Evolutionary conservation across 2,888 invertebrate species (phyloP).

Genomic region (Epirrhoe alternata): DNA sequence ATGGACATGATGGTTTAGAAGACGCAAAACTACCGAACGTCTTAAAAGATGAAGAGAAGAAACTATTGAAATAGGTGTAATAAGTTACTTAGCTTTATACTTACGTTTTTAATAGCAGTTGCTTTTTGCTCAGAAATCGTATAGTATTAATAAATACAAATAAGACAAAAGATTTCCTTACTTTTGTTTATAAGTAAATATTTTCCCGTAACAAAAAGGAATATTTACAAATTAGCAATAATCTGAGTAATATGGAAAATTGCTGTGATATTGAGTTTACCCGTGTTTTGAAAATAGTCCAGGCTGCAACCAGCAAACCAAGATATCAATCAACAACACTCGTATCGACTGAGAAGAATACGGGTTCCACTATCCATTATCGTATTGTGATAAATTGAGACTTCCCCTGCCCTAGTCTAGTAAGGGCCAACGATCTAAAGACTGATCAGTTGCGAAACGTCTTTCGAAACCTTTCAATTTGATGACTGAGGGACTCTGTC

Average conservation of each 20-base stretch:
- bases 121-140: too few species aligned
- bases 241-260: neutral
- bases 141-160: too few species aligned
- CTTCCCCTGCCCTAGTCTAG: slow-evolving; percentile 63
- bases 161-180: too few species aligned
- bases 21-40: neutral
- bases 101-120: too few species aligned
- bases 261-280: too few species aligned
- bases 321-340: slow-evolving; percentile 21
- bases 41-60: neutral
- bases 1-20: slow-evolving; percentile 17
- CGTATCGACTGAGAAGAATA: slow-evolving; percentile 46
- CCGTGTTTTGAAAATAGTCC: too few species aligned
- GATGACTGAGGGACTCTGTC: neutral
- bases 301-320: slow-evolving; percentile 16
- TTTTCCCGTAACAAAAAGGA: too few species aligned
- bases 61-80: too few species aligned
- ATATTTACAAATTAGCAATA: neutral
- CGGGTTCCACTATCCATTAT: slow-evolving; percentile 59
- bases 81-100: too few species aligned
- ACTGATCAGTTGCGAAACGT: slow-evolving; percentile 13
- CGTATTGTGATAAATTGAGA: slow-evolving; percentile 68
- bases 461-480: slow-evolving; percentile 10
- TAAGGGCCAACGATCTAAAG: slow-evolving; percentile 30
- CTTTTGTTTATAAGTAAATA: too few species aligned